phyloP scores from a whole-genome alignment of 2,797 vertebrate species.

The Florisuga fusca region DNA sequence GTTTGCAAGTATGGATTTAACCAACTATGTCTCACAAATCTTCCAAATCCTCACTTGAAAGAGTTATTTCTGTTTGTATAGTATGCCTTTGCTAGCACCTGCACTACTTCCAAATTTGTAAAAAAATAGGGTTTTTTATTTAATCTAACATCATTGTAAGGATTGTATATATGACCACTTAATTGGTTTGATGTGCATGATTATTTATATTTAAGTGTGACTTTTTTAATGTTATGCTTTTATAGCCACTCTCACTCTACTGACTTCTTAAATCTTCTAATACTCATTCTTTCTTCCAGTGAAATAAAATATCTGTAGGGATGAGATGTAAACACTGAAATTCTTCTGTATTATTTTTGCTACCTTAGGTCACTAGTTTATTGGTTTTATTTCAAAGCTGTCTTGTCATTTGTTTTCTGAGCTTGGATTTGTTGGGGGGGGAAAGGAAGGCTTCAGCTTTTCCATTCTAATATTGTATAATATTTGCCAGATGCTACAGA shows the following conservation, averaged over 20 bases:
- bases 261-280: neutral
- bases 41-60: neutral
- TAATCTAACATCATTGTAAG: neutral
- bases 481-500: neutral
- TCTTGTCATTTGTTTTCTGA: neutral
- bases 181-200: neutral
- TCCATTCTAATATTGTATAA: neutral
- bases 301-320: neutral
- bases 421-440: accelerated
- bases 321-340: neutral
- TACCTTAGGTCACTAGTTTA: neutral
- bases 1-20: neutral
- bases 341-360: neutral
- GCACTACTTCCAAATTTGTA: neutral
- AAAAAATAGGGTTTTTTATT: neutral
- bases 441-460: neutral
- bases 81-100: neutral
- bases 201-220: neutral
- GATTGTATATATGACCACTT: neutral
- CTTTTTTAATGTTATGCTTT: neutral
- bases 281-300: neutral
- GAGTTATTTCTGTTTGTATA: neutral
- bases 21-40: neutral
- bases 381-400: neutral
- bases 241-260: neutral